Evolutionary conservation across 1,140 invertebrate species (phyloP).

Genomic region (Monomorium pharaonis): DNA sequence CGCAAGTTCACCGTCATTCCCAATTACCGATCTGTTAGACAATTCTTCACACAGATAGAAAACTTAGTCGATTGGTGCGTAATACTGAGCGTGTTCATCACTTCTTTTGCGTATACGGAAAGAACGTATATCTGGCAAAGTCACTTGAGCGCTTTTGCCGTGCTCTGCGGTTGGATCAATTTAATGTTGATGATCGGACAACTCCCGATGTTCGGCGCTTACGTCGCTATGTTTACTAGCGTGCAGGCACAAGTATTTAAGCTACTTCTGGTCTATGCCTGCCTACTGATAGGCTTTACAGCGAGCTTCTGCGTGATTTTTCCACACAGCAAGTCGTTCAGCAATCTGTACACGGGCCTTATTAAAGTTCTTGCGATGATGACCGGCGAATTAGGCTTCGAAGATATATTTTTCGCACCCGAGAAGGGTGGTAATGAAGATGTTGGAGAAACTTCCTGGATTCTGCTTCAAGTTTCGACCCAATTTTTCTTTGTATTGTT

Average conservation of each 20-base stretch:
- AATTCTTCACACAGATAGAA: constrained; percentile 92
- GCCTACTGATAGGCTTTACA: constrained; percentile 93
- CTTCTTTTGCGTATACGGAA: constrained; percentile 91
- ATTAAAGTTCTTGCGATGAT: constrained; percentile 95
- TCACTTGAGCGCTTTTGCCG: constrained; percentile 91
- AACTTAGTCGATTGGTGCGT: constrained; percentile 95
- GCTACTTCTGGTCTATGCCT: constrained; percentile 92
- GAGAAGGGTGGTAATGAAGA: constrained; percentile 86
- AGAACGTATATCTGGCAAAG: constrained; percentile 93
- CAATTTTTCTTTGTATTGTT: constrained; percentile 91
- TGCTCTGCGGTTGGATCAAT: constrained; percentile 94
- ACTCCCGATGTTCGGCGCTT: constrained; percentile 93
- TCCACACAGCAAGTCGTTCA: constrained; percentile 91
- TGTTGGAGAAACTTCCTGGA: constrained; percentile 78
- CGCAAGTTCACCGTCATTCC: constrained; percentile 91
- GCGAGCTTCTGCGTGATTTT: constrained; percentile 95
- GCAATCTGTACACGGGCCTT: constrained; percentile 91
- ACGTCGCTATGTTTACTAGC: constrained; percentile 94
- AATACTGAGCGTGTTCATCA: constrained; percentile 92
- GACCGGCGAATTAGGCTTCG: constrained; percentile 93
- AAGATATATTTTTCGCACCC: constrained; percentile 86
- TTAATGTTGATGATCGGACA: constrained; percentile 95
- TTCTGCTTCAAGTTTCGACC: constrained; percentile 89
- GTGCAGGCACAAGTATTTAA: constrained; percentile 94
- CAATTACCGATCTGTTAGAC: constrained; percentile 90